Conservation (phyloP, 2,797 vertebrate species). For the Molothrus ater region DNA sequence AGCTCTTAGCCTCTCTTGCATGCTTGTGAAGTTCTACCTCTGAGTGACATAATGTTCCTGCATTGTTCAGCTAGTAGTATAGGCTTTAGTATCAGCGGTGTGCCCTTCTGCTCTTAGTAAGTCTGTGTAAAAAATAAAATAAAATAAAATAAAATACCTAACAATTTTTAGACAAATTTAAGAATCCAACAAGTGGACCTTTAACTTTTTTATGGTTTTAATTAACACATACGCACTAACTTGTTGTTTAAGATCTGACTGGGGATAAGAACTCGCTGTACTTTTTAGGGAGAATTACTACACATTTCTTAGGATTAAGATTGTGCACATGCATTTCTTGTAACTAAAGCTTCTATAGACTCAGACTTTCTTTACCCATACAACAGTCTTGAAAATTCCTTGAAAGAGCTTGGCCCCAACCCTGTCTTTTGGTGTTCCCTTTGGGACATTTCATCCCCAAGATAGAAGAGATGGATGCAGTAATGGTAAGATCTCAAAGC, state of each 20-base stretch:
- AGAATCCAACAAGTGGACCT: background rate
- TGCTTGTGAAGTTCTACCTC: constrained; percentile 9
- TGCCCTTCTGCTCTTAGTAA: background rate
- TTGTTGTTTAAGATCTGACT: background rate
- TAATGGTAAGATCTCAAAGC: background rate
- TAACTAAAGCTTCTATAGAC: background rate
- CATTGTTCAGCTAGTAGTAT: background rate
- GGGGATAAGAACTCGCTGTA: background rate
- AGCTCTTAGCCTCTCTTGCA: constrained; percentile 11
- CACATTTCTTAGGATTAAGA: background rate
- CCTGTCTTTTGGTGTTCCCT: background rate
- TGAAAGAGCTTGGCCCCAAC: background rate
- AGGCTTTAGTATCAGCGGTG: background rate
- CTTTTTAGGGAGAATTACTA: background rate
- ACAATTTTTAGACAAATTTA: background rate
- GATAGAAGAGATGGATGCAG: background rate
- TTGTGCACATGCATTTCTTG: background rate
- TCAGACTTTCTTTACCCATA: background rate
- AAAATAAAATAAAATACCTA: too few relatives aligned
- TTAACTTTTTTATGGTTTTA: background rate
- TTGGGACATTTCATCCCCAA: background rate
- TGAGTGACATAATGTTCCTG: background rate
- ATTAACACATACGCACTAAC: background rate
- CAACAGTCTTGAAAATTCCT: background rate
- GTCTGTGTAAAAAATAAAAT: background rate